phyloP scores from a whole-genome alignment of 2,888 invertebrate species.

The Trichacis sp. region DNA sequence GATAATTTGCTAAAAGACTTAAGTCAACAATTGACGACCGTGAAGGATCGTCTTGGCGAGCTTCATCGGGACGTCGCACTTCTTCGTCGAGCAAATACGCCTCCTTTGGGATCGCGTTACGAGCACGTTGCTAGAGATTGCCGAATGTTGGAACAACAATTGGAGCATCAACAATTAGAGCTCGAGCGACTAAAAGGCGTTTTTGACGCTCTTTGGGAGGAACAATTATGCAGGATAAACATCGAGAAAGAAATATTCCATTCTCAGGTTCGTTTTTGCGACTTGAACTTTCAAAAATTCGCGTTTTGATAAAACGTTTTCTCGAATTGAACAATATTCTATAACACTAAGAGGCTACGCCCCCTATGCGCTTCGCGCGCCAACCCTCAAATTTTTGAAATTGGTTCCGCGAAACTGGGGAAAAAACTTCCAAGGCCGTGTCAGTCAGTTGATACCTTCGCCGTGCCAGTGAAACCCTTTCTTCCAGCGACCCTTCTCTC shows the following conservation, averaged over 20 bases:
- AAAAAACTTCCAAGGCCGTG: too few relatives aligned
- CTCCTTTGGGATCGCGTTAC: conserved; percentile 69
- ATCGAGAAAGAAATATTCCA: conserved; percentile 79
- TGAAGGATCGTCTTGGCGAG: conserved; percentile 77
- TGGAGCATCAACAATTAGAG: conserved; percentile 75
- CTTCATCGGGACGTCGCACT: conserved; percentile 79
- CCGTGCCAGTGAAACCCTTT: too few relatives aligned
- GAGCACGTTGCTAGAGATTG: conserved; percentile 74
- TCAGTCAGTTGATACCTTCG: too few relatives aligned
- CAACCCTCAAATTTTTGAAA: too few relatives aligned
- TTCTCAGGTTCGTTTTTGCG: conserved; percentile 67
- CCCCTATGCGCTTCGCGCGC: too few relatives aligned
- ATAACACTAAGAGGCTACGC: too few relatives aligned
- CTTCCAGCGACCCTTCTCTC: too few relatives aligned
- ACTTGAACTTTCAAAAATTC: too few relatives aligned
- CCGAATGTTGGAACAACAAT: conserved; percentile 73
- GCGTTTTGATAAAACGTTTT: too few relatives aligned
- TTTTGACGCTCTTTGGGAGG: conserved; percentile 79
- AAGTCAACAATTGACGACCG: conserved; percentile 73
- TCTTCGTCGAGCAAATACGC: conserved; percentile 72
- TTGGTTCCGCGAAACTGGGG: too few relatives aligned
- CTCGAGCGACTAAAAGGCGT: conserved; percentile 73
- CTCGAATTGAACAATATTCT: too few relatives aligned
- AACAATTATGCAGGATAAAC: conserved; percentile 77
- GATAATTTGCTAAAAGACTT: conserved; percentile 74